These are phyloP conservation scores for Eupithecia abbreviata DNA, from an alignment of 2,888 invertebrate genomes.

Conservation along the genomic window DNA sequence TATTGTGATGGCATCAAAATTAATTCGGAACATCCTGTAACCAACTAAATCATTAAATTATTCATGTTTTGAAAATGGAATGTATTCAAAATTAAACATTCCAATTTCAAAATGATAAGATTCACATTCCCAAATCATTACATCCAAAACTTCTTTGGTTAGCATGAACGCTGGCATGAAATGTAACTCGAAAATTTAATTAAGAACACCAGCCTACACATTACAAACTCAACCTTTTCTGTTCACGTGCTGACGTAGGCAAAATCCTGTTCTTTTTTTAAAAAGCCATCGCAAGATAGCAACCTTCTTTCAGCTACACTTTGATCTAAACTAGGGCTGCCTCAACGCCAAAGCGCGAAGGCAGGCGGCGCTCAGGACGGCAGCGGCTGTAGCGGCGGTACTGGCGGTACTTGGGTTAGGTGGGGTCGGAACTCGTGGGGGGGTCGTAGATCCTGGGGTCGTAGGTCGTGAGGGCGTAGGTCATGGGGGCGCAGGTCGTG, in stretches of 20 bases:
- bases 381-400: constrained; percentile 70
- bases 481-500: constrained; percentile 57
- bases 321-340: constrained; percentile 49
- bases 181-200: background rate
- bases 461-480: constrained; percentile 61
- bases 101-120: background rate
- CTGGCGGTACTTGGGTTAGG: constrained; percentile 61
- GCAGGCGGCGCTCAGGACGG: constrained; percentile 78
- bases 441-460: constrained; percentile 58
- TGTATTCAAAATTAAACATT: background rate
- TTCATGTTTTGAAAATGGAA: background rate
- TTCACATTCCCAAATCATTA: background rate
- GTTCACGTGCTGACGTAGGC: background rate
- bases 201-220: background rate
- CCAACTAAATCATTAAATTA: background rate
- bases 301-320: constrained; percentile 34
- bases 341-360: constrained; percentile 81
- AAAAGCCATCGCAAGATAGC: constrained; percentile 7
- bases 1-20: background rate
- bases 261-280: background rate
- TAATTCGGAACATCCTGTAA: background rate
- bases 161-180: background rate
- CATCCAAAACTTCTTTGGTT: background rate
- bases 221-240: background rate
- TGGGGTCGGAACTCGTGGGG: constrained; percentile 69